Conservation (phyloP, 2,888 invertebrate species). For the Cremastinae sp. region DNA sequence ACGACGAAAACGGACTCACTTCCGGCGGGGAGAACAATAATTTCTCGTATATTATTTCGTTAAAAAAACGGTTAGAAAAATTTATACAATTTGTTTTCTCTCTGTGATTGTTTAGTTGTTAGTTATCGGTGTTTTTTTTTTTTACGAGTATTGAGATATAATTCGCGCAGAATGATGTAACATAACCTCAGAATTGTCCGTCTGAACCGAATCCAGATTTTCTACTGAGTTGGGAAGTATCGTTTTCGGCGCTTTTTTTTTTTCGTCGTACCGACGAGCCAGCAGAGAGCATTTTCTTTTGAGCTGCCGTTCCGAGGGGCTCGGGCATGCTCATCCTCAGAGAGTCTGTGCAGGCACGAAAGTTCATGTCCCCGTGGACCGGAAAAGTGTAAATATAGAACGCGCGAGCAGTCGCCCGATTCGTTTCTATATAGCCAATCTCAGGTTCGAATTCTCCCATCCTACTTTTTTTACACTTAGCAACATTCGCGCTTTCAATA, state of each 20-base stretch:
- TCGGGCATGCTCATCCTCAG: conserved; percentile 54
- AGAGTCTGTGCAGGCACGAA: conserved; percentile 54
- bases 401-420: conserved; percentile 50
- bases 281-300: conserved; percentile 29
- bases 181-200: background rate
- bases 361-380: conserved; percentile 25
- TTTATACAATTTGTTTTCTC: no score
- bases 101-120: background rate
- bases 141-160: background rate
- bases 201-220: conserved; percentile 6
- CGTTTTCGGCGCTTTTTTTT: conserved; percentile 13
- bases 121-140: background rate
- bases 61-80: no score
- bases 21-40: no score
- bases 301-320: conserved; percentile 21
- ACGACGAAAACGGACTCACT: no score
- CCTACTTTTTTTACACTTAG: conserved; percentile 31
- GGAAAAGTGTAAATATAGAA: conserved; percentile 59
- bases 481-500: no score
- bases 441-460: conserved; percentile 51
- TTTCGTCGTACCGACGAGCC: conserved; percentile 25
- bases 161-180: background rate
- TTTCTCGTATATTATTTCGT: no score
- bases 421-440: conserved; percentile 61
- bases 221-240: conserved; percentile 4